phyloP scores from a whole-genome alignment of 2,113 vertebrate species.

The Nannospalax galili region DNA sequence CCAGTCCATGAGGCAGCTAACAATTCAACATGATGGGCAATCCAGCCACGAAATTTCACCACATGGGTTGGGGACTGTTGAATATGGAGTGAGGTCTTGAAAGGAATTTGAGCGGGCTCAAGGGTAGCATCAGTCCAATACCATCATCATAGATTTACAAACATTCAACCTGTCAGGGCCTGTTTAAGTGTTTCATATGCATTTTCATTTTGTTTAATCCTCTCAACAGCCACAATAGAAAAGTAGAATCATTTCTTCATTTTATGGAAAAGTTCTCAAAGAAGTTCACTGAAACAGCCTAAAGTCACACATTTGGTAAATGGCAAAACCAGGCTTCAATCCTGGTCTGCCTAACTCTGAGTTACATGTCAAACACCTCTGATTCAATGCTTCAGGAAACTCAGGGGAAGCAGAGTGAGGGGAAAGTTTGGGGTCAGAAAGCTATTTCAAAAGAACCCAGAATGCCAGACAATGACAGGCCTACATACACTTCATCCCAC shows the following conservation, averaged over 20 bases:
- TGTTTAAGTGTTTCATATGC: not conserved
- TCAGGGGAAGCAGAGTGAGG: not conserved
- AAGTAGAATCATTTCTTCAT: constrained; percentile 8
- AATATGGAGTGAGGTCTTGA: not conserved
- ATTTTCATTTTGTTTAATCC: not conserved
- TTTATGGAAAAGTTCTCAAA: constrained; percentile 38
- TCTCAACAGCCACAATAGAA: constrained; percentile 16
- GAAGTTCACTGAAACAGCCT: not conserved
- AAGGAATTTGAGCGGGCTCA: not conserved
- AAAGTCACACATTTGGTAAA: not conserved
- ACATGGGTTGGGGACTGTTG: too few relatives aligned
- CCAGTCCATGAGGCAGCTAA: not conserved
- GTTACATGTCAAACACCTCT: not conserved
- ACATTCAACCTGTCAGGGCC: not conserved
- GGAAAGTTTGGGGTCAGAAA: not conserved
- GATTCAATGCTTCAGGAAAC: not conserved
- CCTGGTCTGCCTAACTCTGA: not conserved
- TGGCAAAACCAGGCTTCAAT: not conserved
- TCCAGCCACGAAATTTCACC: not conserved
- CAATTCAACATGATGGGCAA: not conserved
- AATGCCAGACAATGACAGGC: not conserved
- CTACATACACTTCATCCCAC: not conserved
- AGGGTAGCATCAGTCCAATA: not conserved
- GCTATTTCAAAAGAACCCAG: not conserved
- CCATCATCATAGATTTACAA: not conserved